Evolutionary conservation across 2,888 invertebrate species (phyloP).

Genomic region (Kryphioiulus occultus): DNA sequence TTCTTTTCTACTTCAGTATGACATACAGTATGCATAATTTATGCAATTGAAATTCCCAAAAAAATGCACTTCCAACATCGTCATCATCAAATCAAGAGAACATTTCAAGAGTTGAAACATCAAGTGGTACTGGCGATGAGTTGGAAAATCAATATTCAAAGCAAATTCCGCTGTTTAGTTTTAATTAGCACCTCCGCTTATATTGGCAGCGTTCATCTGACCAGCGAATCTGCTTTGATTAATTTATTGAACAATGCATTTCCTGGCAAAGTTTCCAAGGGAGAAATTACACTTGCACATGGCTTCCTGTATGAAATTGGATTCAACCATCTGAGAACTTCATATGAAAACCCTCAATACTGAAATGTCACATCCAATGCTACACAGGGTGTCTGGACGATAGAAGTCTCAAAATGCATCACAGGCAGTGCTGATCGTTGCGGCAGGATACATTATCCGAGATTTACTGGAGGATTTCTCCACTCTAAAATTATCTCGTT

Average conservation of each 20-base stretch:
- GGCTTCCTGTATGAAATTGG: background rate
- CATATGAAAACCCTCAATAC: background rate
- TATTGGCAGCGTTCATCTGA: background rate
- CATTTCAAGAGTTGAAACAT: too few species aligned
- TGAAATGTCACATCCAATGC: background rate
- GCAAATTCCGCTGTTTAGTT: too few species aligned
- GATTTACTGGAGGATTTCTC: slow-evolving; percentile 27
- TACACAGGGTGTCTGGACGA: background rate
- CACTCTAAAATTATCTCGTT: slow-evolving; percentile 13
- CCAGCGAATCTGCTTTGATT: background rate
- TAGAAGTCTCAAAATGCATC: background rate
- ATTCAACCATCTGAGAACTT: background rate
- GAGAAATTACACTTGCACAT: background rate
- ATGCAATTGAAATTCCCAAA: too few species aligned
- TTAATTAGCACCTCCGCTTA: background rate
- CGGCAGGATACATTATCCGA: slow-evolving; percentile 28
- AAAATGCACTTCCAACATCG: too few species aligned
- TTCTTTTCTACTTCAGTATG: too few species aligned
- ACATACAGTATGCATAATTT: too few species aligned
- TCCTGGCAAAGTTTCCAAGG: background rate
- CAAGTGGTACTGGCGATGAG: too few species aligned
- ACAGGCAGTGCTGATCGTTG: background rate
- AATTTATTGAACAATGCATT: background rate
- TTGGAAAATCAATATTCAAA: too few species aligned
- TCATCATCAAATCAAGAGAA: too few species aligned